Evolutionary conservation across 2,888 invertebrate species (phyloP).

Genomic region (Amiota communis): DNA sequence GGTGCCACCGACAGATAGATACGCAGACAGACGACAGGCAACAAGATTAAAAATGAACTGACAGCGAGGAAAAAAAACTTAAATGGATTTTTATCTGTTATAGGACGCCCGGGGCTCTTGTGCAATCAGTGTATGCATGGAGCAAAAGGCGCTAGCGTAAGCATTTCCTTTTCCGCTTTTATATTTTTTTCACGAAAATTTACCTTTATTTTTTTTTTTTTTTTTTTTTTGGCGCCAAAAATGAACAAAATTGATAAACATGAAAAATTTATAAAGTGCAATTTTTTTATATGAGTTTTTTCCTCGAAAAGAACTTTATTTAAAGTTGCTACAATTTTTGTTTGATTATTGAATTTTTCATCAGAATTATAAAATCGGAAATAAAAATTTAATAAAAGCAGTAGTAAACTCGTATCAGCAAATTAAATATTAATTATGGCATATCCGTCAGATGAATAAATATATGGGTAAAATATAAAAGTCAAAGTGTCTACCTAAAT

Average conservation of each 20-base stretch:
- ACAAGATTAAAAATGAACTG: background rate
- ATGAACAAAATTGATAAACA: slow-evolving; percentile 5
- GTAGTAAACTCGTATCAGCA: too few relatives aligned
- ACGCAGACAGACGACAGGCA: background rate
- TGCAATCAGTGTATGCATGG: slow-evolving; percentile 19
- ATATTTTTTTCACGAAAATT: background rate
- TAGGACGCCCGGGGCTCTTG: slow-evolving; percentile 38
- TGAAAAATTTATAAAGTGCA: background rate
- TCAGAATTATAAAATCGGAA: slow-evolving; percentile 22
- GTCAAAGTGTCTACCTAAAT: background rate
- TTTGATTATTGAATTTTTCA: slow-evolving; percentile 32
- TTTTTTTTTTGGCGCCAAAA: slow-evolving; percentile 2
- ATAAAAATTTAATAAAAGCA: slow-evolving; percentile 43
- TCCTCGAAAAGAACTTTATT: slow-evolving; percentile 1
- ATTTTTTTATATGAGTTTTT: background rate
- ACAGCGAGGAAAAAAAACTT: slow-evolving; percentile 27
- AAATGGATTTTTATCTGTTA: slow-evolving; percentile 59
- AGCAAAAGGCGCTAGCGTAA: slow-evolving; percentile 43
- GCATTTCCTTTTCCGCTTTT: slow-evolving; percentile 56
- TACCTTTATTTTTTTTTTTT: background rate
- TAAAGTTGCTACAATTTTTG: background rate
- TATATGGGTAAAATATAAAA: slow-evolving; percentile 1
- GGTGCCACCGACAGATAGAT: background rate
- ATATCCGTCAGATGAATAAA: slow-evolving; percentile 52
- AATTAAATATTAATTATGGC: slow-evolving; percentile 52